phyloP scores from a whole-genome alignment of 2,888 invertebrate species.

The Antheraea yamamai region DNA sequence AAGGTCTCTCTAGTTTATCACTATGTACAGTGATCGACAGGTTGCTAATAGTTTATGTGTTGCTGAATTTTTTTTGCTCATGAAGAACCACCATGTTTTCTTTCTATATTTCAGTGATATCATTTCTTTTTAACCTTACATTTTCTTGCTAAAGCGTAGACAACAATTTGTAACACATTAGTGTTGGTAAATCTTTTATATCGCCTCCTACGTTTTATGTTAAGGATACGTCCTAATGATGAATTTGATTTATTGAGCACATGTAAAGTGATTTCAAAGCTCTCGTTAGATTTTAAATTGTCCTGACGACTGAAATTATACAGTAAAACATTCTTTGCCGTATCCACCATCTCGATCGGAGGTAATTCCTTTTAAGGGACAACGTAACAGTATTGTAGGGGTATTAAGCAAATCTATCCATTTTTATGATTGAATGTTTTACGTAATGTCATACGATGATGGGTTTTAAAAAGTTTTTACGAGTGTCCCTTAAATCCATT shows the following conservation, averaged over 20 bases:
- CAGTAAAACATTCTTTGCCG: conserved; percentile 30
- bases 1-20: conserved; percentile 38
- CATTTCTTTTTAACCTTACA: conserved; percentile 38
- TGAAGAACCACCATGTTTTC: conserved; percentile 47
- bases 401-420: background rate
- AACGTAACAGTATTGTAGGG: conserved; percentile 24
- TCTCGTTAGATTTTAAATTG: conserved; percentile 48
- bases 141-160: conserved; percentile 45
- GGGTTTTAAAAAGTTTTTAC: background rate
- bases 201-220: conserved; percentile 35
- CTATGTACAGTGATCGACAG: conserved; percentile 27
- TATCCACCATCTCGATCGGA: conserved; percentile 28
- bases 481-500: conserved; percentile 19
- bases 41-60: conserved; percentile 33
- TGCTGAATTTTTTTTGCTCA: conserved; percentile 39
- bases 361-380: conserved; percentile 32
- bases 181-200: conserved; percentile 33
- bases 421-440: background rate
- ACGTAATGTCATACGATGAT: background rate
- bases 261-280: conserved; percentile 54
- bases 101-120: conserved; percentile 33
- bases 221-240: conserved; percentile 37
- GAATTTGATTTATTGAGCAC: conserved; percentile 45
- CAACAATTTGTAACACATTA: conserved; percentile 40
- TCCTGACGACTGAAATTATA: conserved; percentile 45